Conservation (phyloP, 2,113 vertebrate species). For the Glareola pratincola region DNA sequence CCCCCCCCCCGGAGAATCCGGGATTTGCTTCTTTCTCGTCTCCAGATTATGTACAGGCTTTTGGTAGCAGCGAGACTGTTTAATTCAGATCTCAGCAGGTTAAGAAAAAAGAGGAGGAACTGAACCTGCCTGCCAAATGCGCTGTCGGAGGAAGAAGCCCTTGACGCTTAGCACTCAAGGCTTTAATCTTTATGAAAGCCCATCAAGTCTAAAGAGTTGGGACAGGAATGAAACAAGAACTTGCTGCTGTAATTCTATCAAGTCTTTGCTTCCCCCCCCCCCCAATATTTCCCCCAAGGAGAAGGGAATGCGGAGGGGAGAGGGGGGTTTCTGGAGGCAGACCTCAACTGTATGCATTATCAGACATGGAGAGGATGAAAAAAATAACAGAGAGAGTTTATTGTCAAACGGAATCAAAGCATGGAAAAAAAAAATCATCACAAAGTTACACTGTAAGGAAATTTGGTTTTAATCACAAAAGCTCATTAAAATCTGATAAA, state of each 20-base stretch:
- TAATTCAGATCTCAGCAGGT: background rate
- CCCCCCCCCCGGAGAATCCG: background rate
- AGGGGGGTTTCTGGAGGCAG: background rate
- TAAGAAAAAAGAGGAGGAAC: background rate
- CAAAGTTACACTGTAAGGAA: background rate
- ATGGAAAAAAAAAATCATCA: background rate
- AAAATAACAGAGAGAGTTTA: conserved; percentile 28
- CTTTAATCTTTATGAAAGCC: background rate
- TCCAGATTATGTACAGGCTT: background rate
- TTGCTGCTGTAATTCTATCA: background rate
- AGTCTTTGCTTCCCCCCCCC: background rate
- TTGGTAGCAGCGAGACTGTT: background rate
- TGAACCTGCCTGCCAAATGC: background rate
- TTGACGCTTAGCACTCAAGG: background rate
- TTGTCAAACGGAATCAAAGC: conserved; percentile 28
- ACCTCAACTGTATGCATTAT: background rate
- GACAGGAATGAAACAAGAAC: background rate
- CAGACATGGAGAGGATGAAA: conserved; percentile 38
- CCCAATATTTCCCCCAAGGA: background rate
- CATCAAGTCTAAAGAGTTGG: background rate
- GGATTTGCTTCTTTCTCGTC: background rate
- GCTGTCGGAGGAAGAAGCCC: background rate
- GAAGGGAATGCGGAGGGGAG: background rate
- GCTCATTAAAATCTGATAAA: background rate
- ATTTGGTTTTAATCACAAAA: conserved; percentile 14